Percentiles rank a stretch among this genome's conserved stretches.
Conservation (phyloP, 2,888 invertebrate genomes). For the Dromius quadrimaculatus region DNA sequence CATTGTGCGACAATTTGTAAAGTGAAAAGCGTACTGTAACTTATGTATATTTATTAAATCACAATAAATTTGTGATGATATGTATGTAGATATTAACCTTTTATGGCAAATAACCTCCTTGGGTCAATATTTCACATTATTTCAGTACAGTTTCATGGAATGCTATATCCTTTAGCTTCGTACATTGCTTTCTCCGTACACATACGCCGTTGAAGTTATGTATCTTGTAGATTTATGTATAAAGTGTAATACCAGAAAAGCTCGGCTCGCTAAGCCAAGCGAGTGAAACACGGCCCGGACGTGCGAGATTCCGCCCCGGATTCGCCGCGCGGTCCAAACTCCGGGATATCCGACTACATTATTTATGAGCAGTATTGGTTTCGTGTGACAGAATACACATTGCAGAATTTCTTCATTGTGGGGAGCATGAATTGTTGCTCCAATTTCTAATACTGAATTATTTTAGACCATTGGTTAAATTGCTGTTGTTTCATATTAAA, state of each 20-base stretch:
- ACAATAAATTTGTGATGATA: no score
- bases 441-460: no score
- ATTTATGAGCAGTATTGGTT: constrained; percentile 57
- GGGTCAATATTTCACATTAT: no score
- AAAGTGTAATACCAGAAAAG: constrained; percentile 65
- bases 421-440: no score
- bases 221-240: constrained; percentile 67
- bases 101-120: no score
- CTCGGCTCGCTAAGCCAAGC: constrained; percentile 60
- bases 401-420: constrained; percentile 51
- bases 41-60: no score
- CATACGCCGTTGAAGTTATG: constrained; percentile 62
- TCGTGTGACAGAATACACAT: constrained; percentile 50
- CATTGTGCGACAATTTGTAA: no score
- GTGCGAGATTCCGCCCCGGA: constrained; percentile 57
- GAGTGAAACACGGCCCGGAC: constrained; percentile 64
- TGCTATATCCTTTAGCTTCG: no score
- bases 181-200: neutral
- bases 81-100: no score
- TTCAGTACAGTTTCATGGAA: neutral
- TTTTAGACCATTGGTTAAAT: no score
- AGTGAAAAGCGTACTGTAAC: no score
- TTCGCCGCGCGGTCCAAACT: neutral
- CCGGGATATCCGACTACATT: constrained; percentile 55
- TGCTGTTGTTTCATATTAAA: no score